Percentiles rank a stretch among this genome's conserved stretches.
phyloP scores from a whole-genome alignment of 2,113 vertebrate genomes.

The Hoplias malabaricus region DNA sequence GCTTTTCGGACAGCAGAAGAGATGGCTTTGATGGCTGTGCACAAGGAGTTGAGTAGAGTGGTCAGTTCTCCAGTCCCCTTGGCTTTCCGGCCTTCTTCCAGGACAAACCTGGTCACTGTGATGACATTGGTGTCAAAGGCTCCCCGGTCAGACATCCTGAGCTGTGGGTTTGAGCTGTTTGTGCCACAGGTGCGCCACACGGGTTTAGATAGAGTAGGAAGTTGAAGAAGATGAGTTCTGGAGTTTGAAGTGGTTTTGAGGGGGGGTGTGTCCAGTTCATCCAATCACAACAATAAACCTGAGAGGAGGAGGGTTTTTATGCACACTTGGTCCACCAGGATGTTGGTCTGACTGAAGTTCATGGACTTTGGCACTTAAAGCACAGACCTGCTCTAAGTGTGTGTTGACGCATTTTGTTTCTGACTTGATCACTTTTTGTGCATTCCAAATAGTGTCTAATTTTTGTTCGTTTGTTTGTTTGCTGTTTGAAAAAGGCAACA shows the following conservation, averaged over 20 bases:
- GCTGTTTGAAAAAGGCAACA: too few species aligned
- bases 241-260: conserved; percentile 1
- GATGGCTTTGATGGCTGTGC: conserved; percentile 93
- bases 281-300: conserved; percentile 1
- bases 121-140: conserved; percentile 87
- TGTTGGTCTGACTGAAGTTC: conserved; percentile 25
- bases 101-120: conserved; percentile 92
- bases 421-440: too few species aligned
- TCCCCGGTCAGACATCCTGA: conserved; percentile 80
- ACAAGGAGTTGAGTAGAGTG: conserved; percentile 88
- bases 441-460: too few species aligned
- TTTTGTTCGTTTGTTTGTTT: too few species aligned
- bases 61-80: conserved; percentile 88
- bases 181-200: not conserved
- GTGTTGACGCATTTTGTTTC: not conserved
- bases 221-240: not conserved
- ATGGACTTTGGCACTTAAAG: not conserved
- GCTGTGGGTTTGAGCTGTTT: not conserved
- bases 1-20: conserved; percentile 91
- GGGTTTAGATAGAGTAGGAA: not conserved
- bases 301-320: not conserved
- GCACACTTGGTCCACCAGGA: conserved; percentile 4
- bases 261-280: not conserved
- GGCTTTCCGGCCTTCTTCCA: conserved; percentile 88
- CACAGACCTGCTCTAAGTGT: not conserved